Base-by-base conservation (phyloP, 1,140 invertebrate genomes). In the Micrasema longulum region DNA sequence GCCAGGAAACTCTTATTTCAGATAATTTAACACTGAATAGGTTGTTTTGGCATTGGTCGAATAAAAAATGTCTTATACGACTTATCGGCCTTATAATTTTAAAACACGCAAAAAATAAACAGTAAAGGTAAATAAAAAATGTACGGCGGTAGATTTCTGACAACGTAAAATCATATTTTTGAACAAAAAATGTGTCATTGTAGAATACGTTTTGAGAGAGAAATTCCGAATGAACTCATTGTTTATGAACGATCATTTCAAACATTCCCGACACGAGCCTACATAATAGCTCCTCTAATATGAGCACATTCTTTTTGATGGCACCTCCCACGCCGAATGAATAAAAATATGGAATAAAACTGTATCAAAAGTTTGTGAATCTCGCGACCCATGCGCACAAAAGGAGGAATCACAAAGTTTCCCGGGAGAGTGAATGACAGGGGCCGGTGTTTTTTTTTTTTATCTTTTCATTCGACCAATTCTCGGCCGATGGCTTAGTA, bases 201-300 rank as follows among this genome's bases (percentile, higher is more conserved):
- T 31, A 31, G 23, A n/a, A 9, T 3, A 14, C 52, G n/a, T 36
- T 31, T 38, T 20, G n/a, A 5, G 55, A 41, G 22, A 18, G 11
- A 41, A 60, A 14, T 38, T 7, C 16, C 36, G 36, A 60, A 60
- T 60, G 11, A 7, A 43, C 35, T 41, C 36, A 60, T 55, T 60
- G 55, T 60, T 60, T 60, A 60, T 60, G 55, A 60, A 43, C 36
- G 55, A 38, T 38, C 10, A 60, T 60, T 53, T 53, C 50, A 53
- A 53, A 26, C 50, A 53, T 53, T 60, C 55, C 55, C 55, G 55
- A 60, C 35, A 60, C 55, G 55, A 38, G 18, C 36, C 35, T 35
- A 35, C 35, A 22, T 60, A 60, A 60, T 60, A 38, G 55, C 55
- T 60, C 22, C 55, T 41, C 16, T 22, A 22, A 38, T 38, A 60